phyloP scores from a whole-genome alignment of 2,797 vertebrate genomes.

The Benthosema pterotum region DNA sequence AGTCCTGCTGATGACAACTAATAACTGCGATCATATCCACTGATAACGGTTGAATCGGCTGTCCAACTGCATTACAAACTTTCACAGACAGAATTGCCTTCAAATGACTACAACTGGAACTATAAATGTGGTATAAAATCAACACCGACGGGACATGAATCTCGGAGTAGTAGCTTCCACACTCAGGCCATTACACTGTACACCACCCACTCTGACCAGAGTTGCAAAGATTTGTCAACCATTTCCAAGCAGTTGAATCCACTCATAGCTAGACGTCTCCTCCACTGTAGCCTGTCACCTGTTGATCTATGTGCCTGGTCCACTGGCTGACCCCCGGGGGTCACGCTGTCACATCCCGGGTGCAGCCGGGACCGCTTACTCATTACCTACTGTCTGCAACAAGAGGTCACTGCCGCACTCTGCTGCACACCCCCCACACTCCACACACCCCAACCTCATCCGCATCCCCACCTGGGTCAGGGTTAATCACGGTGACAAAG shows the following conservation, averaged over 20 bases:
- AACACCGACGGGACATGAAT: no score
- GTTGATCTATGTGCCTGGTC: conserved; percentile 39
- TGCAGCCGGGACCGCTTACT: conserved; percentile 42
- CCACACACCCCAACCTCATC: conserved; percentile 14
- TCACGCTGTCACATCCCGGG: conserved; percentile 39
- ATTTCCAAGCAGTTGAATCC: conserved; percentile 9
- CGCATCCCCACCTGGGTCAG: conserved; percentile 42
- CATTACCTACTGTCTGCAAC: conserved; percentile 61
- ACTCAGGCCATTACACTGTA: no score
- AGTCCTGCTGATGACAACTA: no score
- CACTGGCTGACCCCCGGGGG: conserved; percentile 43
- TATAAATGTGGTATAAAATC: no score
- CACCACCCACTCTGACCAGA: no score
- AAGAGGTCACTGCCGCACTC: conserved; percentile 50
- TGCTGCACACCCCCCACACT: conserved; percentile 16
- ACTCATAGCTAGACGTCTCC: not conserved
- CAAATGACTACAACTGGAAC: no score
- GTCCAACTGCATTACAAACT: no score
- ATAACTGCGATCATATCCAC: no score
- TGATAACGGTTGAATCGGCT: no score
- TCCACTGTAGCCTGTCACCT: conserved; percentile 25
- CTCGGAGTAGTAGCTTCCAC: no score
- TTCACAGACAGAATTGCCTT: no score
- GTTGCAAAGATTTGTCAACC: no score
- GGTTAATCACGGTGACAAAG: conserved; percentile 67